Conservation (phyloP, 2,888 invertebrate species). For the Caradrina kadenii region DNA sequence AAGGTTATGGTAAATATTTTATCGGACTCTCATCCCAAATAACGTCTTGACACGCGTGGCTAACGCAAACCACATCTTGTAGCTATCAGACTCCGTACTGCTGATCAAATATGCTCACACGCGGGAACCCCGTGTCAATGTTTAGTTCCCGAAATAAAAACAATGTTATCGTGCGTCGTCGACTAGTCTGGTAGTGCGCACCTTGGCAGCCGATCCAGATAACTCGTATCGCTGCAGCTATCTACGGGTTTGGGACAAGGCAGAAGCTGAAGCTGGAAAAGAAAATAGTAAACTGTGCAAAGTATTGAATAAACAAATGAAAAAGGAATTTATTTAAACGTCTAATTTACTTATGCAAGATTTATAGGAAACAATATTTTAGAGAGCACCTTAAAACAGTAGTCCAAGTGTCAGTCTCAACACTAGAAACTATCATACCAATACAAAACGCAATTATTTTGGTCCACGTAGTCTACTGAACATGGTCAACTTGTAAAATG, state of each 20-base stretch:
- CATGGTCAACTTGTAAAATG: too few species aligned
- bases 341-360: too few species aligned
- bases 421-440: too few species aligned
- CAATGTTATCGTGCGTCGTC: conserved; percentile 82
- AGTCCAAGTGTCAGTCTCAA: too few species aligned
- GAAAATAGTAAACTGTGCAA: background rate
- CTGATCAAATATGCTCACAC: conserved; percentile 25
- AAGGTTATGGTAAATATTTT: too few species aligned
- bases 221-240: conserved; percentile 67
- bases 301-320: too few species aligned
- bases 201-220: conserved; percentile 85
- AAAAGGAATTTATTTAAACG: too few species aligned
- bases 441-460: too few species aligned
- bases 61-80: background rate
- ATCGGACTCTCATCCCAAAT: background rate
- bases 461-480: too few species aligned
- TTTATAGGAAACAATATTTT: too few species aligned
- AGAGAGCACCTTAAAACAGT: too few species aligned
- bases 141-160: conserved; percentile 69
- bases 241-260: conserved; percentile 54
- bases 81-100: background rate
- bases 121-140: conserved; percentile 55
- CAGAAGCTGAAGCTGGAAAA: conserved; percentile 6
- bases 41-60: background rate
- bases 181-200: conserved; percentile 80